Evolutionary conservation across 2,797 vertebrate species (phyloP), one percentile per base, ranked within the genome.

Genomic region (Spinus olivaceus): DNA sequence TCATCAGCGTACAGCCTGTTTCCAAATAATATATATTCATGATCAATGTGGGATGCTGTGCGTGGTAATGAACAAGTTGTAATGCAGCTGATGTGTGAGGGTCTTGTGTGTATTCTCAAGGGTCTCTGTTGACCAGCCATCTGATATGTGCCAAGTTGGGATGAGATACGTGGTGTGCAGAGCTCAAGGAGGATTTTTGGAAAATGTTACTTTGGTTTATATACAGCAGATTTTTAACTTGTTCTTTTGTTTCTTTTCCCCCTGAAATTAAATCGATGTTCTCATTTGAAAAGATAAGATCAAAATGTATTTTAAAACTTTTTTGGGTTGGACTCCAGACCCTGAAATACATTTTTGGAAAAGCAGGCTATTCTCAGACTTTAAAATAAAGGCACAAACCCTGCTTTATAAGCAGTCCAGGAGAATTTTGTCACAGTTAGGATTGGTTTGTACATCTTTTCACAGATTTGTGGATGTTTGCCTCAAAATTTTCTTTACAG

Each of bases 61-160:
- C 19, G 79, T 91, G 94, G 88, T 97, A 95, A 94, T 97, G 96
- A 94, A 94, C 88, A 94, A 88, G 94, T 93, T 95, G 88, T 88
- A 91, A 94, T 94, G 93, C 90, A 95, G 91, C 90, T 96, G 86
- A 94, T 93, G 92, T 94, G 88, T 86, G 82, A 95, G 94, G 81
- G 76, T 80, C 92, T 84, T 76, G 66, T 74, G 77, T 59, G 42
- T 94, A 94, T 97, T 95, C 92, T 71, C 90, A 37, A 83, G 93
- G 90, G 85, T 81, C 69, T 32, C 72, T 86, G 60, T 90, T 96
- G 95, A 86, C 92, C 89, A 94, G 82, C 64, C 70, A 63, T 79
- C 81, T 79, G 92, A 96, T 91, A 53, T 12, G 73, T 95, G 95
- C 94, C 94, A 96, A 33, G 82, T 39, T 94, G 79, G 80, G 77